phyloP scores from a whole-genome alignment of 2,888 invertebrate genomes.

The Caenorhabditis doughertyi region DNA sequence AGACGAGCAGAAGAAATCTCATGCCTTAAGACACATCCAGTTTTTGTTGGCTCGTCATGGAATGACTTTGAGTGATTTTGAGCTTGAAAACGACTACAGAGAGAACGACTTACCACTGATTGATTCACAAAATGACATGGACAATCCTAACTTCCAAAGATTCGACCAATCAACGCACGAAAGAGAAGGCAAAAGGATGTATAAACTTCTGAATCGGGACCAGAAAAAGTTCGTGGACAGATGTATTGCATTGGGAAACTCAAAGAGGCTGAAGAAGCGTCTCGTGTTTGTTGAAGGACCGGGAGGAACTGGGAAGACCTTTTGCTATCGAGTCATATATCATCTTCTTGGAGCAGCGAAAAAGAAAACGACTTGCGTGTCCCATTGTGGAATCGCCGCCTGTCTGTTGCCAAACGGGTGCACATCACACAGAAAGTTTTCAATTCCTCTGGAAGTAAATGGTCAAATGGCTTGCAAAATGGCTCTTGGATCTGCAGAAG shows the following conservation, averaged over 20 bases:
- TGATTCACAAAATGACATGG: background rate
- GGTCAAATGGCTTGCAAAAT: background rate
- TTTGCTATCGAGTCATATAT: constrained; percentile 41
- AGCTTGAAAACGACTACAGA: background rate
- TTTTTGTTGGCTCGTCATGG: constrained; percentile 6
- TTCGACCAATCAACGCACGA: background rate
- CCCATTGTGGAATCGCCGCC: constrained; percentile 27
- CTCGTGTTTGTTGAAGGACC: constrained; percentile 49
- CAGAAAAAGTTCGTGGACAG: background rate
- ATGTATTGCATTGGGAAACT: background rate
- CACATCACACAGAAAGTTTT: background rate
- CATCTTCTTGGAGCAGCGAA: constrained; percentile 4
- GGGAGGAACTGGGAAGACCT: constrained; percentile 58
- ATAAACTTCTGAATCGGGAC: background rate
- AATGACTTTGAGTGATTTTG: background rate
- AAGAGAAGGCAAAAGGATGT: background rate
- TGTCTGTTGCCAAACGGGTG: background rate
- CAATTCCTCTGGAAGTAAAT: background rate
- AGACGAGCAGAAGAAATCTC: constrained; percentile 8
- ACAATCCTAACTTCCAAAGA: background rate
- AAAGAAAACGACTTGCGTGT: constrained; percentile 15
- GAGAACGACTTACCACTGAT: background rate
- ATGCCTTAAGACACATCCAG: constrained; percentile 31
- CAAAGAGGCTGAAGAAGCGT: background rate
- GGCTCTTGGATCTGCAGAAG: background rate